Evolutionary conservation across 2,113 vertebrate genomes (phyloP).

Genomic region (Poicephalus meyeri): DNA sequence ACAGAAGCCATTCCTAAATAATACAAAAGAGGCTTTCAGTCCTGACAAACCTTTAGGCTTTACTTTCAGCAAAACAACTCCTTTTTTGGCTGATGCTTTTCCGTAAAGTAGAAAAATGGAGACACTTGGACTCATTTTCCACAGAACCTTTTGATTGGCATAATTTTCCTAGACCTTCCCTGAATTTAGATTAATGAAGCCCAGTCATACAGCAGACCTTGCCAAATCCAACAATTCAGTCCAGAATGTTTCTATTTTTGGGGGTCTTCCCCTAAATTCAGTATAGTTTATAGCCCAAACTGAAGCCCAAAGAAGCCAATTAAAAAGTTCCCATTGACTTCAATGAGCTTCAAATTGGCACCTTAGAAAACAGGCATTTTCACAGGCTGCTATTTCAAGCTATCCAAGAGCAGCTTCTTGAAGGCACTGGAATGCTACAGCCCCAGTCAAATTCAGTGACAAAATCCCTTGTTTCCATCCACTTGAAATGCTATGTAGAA

Average conservation of each 20-base stretch:
- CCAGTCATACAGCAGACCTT: not conserved
- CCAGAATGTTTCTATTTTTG: not conserved
- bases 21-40: not conserved
- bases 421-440: not conserved
- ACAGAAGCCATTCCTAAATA: not conserved
- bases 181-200: not conserved
- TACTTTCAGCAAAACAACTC: not conserved
- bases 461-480: not conserved
- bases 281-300: not conserved
- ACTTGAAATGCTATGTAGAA: not conserved
- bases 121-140: not conserved
- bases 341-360: not conserved
- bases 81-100: not conserved
- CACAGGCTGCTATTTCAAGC: not conserved
- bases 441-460: not conserved
- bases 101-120: not conserved
- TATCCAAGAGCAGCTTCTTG: not conserved
- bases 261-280: not conserved
- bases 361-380: not conserved
- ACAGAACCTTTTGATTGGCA: not conserved
- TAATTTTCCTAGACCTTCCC: not conserved
- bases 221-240: slow-evolving; percentile 6
- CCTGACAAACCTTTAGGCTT: not conserved
- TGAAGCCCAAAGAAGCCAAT: not conserved
- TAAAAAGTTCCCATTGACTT: not conserved